phyloP scores from a whole-genome alignment of 2,113 vertebrate genomes.

The Willisornis vidua region DNA sequence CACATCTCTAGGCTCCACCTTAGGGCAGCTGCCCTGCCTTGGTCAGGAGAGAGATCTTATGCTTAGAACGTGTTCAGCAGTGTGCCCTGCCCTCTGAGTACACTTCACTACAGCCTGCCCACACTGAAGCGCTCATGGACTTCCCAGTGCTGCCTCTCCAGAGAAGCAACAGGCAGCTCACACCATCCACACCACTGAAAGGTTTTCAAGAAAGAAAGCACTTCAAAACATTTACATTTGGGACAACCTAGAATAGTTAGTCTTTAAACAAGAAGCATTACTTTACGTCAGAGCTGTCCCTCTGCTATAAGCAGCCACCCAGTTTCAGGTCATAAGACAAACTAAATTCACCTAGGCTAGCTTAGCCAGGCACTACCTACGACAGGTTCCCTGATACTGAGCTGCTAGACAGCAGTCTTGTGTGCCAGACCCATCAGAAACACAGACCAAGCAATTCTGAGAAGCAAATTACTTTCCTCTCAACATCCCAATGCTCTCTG shows the following conservation, averaged over 20 bases:
- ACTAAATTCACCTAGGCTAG: neutral
- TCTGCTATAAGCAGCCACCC: neutral
- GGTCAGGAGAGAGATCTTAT: neutral
- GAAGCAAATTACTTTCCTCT: neutral
- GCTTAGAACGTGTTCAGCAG: neutral
- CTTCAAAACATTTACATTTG: neutral
- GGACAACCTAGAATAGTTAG: neutral
- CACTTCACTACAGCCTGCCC: neutral
- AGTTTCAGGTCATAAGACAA: neutral
- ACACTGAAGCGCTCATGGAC: neutral
- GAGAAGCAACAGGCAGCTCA: neutral
- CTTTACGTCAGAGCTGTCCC: neutral
- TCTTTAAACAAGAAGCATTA: neutral
- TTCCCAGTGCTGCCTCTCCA: neutral
- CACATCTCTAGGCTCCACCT: neutral
- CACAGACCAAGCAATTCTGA: neutral
- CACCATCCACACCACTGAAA: rapidly evolving
- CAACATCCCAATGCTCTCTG: neutral
- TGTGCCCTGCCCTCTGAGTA: neutral
- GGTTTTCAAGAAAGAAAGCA: neutral
- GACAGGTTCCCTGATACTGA: neutral
- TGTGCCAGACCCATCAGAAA: neutral
- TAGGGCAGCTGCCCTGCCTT: neutral
- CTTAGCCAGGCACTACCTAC: neutral
- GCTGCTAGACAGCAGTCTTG: neutral